phyloP scores from a whole-genome alignment of 2,113 vertebrate species.

The Engystomops pustulosus region DNA sequence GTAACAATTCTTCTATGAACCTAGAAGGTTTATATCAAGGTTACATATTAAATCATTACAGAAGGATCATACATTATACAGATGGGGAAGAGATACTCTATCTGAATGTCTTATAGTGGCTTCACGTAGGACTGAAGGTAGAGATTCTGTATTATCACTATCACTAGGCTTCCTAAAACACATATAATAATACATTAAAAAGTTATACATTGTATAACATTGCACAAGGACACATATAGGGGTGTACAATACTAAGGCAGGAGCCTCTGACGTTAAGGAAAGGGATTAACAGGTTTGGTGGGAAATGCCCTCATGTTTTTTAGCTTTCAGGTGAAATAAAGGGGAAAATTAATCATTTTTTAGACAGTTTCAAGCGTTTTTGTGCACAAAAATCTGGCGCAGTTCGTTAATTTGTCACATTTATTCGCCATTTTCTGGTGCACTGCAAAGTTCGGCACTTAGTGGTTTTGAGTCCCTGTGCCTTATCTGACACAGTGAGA shows the following conservation, averaged over 20 bases:
- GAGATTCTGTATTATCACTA: not conserved
- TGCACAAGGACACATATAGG: not conserved
- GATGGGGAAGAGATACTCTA: not conserved
- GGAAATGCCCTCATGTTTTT: not conserved
- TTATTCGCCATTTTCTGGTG: no score
- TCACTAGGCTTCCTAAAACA: no score
- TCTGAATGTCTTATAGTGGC: not conserved
- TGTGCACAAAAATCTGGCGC: no score
- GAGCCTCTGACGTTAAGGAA: not conserved
- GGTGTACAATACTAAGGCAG: not conserved
- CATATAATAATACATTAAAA: not conserved
- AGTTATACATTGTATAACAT: not conserved
- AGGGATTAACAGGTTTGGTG: not conserved
- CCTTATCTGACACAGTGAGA: no score
- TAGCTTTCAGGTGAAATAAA: not conserved
- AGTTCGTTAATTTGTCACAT: no score
- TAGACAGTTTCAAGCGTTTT: no score
- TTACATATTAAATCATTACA: not conserved
- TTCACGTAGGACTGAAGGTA: not conserved
- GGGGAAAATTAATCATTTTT: no score
- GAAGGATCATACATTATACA: not conserved
- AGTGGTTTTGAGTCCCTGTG: no score
- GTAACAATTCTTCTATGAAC: not conserved
- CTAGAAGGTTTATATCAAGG: not conserved
- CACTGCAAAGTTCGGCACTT: no score